Base-by-base conservation (phyloP, 2,797 vertebrate species). In the Borostomias antarcticus region DNA sequence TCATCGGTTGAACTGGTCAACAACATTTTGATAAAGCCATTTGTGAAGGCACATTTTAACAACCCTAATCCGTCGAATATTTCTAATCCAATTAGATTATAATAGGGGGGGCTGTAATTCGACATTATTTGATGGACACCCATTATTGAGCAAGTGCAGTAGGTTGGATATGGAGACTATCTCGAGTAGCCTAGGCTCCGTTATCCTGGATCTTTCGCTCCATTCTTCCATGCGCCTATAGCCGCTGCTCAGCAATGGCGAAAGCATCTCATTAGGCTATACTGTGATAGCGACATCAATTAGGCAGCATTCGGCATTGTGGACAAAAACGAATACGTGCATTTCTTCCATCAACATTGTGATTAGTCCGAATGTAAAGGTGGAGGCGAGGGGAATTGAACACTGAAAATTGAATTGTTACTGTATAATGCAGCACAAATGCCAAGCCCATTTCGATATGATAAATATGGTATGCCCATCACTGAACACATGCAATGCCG, bases 201-300 rank as follows among this genome's bases (percentile, higher is more conserved):
- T 67, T 70, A 64, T 90, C 87, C 85, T 87, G 74, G 81, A 86
- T 84, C 79, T 66, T 86, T 90, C 86, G 58, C 64, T 47, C 64
- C 59, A 73, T 57, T 26, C 58, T 64, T 56, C 47, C 59, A 19
- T 21, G 32, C 75, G 67, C 80, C 77, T 71, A 7, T 52, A 66
- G 17, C 15, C 5, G 17, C 40, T n/a, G 40, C 35, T 37, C 7
- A 13, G 40, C n/a, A 45, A 45, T 45, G 40, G 40, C 40, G 40
- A 45, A 45, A 45, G 15, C 17, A 4, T 45, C 4, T 17, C 40
- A n/a, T 4, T 43, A 45, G 3, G 3, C 8, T 11, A 35, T 35
- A 7, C 33, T 11, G 13, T 3, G 15, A 15, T 17, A 4, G 4
- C n/a, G 15, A 45, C 40, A 45, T 17, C 40, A 45, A 45, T 45